Conservation (phyloP, 1,140 invertebrate genomes). For the Bilobella aurantiaca region DNA sequence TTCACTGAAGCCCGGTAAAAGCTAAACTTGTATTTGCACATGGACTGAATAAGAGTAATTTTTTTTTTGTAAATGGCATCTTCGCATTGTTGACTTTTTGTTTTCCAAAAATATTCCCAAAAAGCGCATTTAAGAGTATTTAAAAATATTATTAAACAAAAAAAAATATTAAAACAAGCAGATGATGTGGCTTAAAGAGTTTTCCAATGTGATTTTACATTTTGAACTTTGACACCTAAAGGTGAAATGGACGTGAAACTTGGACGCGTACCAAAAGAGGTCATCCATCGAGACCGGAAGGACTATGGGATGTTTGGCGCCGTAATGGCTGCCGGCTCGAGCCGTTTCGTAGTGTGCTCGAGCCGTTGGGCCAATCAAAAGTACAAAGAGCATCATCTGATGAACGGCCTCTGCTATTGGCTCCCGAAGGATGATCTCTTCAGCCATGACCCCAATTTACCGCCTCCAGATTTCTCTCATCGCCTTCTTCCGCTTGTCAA, state of each 20-base stretch:
- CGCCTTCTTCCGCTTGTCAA: not conserved
- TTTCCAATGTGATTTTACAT: not conserved
- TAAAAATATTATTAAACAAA: too few species aligned
- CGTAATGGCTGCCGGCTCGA: slow-evolving; percentile 15
- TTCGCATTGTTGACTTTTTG: too few species aligned
- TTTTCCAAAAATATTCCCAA: not conserved
- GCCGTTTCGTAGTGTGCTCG: slow-evolving; percentile 34
- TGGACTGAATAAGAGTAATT: too few species aligned
- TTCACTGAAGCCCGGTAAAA: not conserved
- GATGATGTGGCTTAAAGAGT: not conserved
- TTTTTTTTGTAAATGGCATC: too few species aligned
- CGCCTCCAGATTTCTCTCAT: not conserved
- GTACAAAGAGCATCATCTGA: slow-evolving; percentile 25
- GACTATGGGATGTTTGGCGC: slow-evolving; percentile 34
- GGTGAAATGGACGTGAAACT: slow-evolving; percentile 14
- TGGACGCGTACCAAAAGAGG: not conserved
- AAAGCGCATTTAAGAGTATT: too few species aligned
- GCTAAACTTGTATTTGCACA: too few species aligned
- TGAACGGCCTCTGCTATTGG: slow-evolving; percentile 37
- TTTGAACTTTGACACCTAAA: not conserved
- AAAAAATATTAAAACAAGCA: not conserved
- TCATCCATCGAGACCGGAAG: slow-evolving; percentile 21
- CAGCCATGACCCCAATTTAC: not conserved
- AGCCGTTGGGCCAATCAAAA: slow-evolving; percentile 37
- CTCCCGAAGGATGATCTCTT: slow-evolving; percentile 9